Conservation (phyloP, 2,888 invertebrate genomes). For the Oxytorus armatus region DNA sequence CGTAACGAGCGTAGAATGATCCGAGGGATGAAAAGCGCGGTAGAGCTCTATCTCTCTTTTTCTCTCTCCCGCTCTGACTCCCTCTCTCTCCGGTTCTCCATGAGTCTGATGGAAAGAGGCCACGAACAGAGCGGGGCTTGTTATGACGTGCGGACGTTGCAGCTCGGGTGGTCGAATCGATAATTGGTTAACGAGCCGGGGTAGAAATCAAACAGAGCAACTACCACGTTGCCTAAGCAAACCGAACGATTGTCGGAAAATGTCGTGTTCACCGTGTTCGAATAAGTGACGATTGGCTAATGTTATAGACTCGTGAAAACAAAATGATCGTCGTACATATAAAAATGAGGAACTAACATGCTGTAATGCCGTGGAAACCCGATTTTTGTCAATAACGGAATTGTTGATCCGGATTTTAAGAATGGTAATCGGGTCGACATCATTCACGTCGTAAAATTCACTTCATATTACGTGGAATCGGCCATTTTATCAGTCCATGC, state of each 20-base stretch:
- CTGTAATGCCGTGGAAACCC: background rate
- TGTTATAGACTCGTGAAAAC: slow-evolving; percentile 6
- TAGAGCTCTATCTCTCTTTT: background rate
- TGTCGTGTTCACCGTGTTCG: slow-evolving; percentile 43
- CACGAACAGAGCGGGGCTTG: slow-evolving; percentile 37
- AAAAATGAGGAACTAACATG: background rate
- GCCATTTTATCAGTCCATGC: slow-evolving; percentile 33
- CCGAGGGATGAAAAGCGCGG: slow-evolving; percentile 29
- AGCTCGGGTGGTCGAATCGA: slow-evolving; percentile 71
- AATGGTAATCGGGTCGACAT: background rate
- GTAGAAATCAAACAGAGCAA: slow-evolving; percentile 74
- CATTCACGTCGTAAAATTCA: background rate
- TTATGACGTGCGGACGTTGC: slow-evolving; percentile 49
- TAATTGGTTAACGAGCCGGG: slow-evolving; percentile 77
- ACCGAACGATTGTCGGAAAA: slow-evolving; percentile 64
- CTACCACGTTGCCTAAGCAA: slow-evolving; percentile 60
- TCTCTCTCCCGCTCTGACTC: background rate
- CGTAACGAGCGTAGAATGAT: slow-evolving; percentile 3
- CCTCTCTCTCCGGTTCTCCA: background rate
- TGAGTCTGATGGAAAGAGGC: slow-evolving; percentile 16
- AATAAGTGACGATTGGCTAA: slow-evolving; percentile 25
- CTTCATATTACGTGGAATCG: background rate
- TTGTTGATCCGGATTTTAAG: too few relatives aligned
- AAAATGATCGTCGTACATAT: slow-evolving; percentile 9
- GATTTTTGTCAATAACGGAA: background rate